phyloP scores from a whole-genome alignment of 2,888 invertebrate species.

The Polyommatus iphigenia region DNA sequence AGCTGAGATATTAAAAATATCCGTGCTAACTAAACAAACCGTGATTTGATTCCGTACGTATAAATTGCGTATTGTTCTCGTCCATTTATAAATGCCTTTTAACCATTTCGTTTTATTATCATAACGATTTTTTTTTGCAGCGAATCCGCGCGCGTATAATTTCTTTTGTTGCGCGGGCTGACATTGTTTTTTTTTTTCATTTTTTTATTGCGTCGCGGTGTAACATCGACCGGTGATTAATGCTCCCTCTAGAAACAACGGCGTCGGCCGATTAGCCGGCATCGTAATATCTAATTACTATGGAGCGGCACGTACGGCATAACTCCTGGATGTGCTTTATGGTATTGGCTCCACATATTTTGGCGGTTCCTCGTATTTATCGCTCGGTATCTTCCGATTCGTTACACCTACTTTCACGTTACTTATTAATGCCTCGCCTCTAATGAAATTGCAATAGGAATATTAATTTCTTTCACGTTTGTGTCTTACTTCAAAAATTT shows the following conservation, averaged over 20 bases:
- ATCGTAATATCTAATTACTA: conserved; percentile 79
- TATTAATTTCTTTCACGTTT: too few relatives aligned
- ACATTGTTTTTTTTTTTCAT: conserved; percentile 67
- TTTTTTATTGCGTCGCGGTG: conserved; percentile 69
- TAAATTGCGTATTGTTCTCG: conserved; percentile 72
- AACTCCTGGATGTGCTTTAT: conserved; percentile 78
- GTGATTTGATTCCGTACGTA: conserved; percentile 65
- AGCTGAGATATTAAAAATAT: conserved; percentile 64
- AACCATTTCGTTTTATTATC: conserved; percentile 74
- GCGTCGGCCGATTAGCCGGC: conserved; percentile 76
- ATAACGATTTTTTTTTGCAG: conserved; percentile 74
- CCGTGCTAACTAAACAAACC: conserved; percentile 70
- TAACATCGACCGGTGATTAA: conserved; percentile 72
- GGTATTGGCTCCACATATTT: conserved; percentile 79
- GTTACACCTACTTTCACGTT: conserved; percentile 29
- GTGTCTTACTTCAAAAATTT: background rate
- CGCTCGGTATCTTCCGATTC: conserved; percentile 15
- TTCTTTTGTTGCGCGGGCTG: conserved; percentile 76
- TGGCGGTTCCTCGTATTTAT: conserved; percentile 66
- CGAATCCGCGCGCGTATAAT: conserved; percentile 72
- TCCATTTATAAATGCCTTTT: conserved; percentile 69
- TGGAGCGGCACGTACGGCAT: conserved; percentile 76
- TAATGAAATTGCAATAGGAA: too few relatives aligned
- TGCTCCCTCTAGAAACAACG: conserved; percentile 79
- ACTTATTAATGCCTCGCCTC: background rate